Conservation (phyloP, 2,797 vertebrate genomes). For the Sebastes cheni region DNA sequence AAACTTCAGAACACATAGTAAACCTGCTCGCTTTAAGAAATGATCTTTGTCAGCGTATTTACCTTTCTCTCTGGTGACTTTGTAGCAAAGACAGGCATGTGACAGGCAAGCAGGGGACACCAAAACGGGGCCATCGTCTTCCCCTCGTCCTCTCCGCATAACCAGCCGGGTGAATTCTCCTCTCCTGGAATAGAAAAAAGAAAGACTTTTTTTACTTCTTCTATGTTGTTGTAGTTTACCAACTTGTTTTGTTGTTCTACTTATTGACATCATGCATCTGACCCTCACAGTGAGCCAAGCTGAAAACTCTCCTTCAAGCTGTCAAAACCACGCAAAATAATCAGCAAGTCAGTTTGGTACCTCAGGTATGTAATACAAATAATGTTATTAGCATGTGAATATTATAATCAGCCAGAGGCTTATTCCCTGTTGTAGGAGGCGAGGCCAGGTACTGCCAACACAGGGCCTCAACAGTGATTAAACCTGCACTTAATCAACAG, state of each 20-base stretch:
- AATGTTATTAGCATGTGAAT: slow-evolving; percentile 55
- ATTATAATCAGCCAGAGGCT: slow-evolving; percentile 58
- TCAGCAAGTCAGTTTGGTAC: slow-evolving; percentile 21
- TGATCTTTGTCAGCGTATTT: neutral
- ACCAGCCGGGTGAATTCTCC: slow-evolving; percentile 94
- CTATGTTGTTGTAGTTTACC: neutral
- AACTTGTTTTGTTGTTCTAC: neutral
- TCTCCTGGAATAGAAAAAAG: slow-evolving; percentile 77
- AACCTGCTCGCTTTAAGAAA: neutral
- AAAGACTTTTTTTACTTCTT: neutral
- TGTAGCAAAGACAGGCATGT: slow-evolving; percentile 87
- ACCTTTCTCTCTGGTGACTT: slow-evolving; percentile 90
- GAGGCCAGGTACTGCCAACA: slow-evolving; percentile 46
- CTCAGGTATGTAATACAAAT: slow-evolving; percentile 39
- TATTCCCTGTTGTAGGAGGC: slow-evolving; percentile 45
- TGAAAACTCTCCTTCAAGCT: slow-evolving; percentile 13
- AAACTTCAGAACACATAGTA: neutral
- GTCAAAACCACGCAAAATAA: slow-evolving; percentile 30
- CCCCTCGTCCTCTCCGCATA: slow-evolving; percentile 90
- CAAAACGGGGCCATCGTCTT: slow-evolving; percentile 87
- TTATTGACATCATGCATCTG: slow-evolving; percentile 12
- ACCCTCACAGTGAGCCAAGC: slow-evolving; percentile 5
- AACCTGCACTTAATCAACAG: slow-evolving; percentile 67
- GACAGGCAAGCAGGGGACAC: slow-evolving; percentile 89
- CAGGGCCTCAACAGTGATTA: slow-evolving; percentile 62